Evolutionary conservation across 2,888 invertebrate genomes (phyloP).

Genomic region (Drosophila peninsularis): DNA sequence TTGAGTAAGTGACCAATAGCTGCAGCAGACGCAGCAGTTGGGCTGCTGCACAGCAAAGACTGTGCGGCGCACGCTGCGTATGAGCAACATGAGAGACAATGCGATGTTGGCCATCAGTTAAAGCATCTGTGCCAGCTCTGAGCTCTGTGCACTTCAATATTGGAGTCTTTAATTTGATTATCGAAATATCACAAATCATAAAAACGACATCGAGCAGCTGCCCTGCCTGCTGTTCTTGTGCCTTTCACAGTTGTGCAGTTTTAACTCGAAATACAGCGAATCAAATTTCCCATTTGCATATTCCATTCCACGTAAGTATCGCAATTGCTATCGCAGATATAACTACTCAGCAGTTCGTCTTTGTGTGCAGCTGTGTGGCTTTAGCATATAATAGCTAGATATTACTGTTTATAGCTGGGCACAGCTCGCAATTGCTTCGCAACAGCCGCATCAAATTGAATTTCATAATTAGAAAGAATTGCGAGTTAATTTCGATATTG

Average conservation of each 20-base stretch:
- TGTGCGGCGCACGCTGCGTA: not conserved
- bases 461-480: too few relatives aligned
- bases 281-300: not conserved
- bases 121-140: not conserved
- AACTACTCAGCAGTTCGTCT: not conserved
- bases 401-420: slow-evolving; percentile 4
- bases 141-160: not conserved
- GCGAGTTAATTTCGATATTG: too few relatives aligned
- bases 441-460: too few relatives aligned
- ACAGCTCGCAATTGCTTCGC: not conserved
- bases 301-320: not conserved
- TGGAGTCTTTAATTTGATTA: not conserved
- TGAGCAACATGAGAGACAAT: not conserved
- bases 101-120: not conserved
- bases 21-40: slow-evolving; percentile 6
- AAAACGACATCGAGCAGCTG: too few relatives aligned
- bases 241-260: too few relatives aligned
- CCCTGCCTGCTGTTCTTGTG: too few relatives aligned
- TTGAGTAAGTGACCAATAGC: not conserved
- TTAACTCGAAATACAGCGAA: too few relatives aligned
- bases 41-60: not conserved
- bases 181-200: too few relatives aligned
- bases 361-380: not conserved
- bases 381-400: not conserved
- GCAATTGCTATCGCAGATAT: not conserved